These are phyloP conservation scores for Prinia subflava DNA, from an alignment of 2,113 vertebrate genomes.

Conservation along the genomic window DNA sequence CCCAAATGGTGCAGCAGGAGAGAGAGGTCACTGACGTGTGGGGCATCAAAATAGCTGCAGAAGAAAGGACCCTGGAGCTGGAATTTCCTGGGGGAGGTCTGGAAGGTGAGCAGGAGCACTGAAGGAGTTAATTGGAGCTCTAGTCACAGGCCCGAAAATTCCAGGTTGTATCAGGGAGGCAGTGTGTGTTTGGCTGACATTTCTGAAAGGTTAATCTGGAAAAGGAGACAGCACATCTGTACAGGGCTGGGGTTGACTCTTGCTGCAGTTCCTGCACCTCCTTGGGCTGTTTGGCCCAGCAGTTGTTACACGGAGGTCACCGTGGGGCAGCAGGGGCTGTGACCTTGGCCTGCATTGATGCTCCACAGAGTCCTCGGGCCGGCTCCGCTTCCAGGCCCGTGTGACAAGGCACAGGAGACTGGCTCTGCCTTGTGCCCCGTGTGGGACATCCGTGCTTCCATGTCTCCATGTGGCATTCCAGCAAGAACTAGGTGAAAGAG, in stretches of 20 bases:
- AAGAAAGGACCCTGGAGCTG: neutral
- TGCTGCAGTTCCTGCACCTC: neutral
- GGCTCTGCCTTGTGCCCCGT: accelerated
- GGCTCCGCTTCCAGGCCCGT: neutral
- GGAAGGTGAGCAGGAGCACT: neutral
- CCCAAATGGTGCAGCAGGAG: neutral
- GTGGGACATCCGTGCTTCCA: accelerated
- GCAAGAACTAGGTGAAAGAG: neutral
- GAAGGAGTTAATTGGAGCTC: slow-evolving; percentile 34
- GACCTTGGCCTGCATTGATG: neutral
- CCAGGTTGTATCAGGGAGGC: neutral
- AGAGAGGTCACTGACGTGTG: neutral
- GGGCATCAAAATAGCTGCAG: neutral
- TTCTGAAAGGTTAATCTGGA: slow-evolving; percentile 52
- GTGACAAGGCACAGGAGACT: neutral
- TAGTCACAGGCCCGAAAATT: neutral
- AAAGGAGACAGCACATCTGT: neutral
- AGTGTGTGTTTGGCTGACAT: slow-evolving; percentile 20
- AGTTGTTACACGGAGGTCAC: too few species aligned
- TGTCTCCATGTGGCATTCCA: neutral
- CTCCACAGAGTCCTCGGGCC: neutral
- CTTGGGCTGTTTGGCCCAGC: neutral
- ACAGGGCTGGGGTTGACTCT: neutral
- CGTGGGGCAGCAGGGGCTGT: neutral
- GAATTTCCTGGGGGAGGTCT: neutral